Percentiles rank a stretch among this genome's conserved stretches.
phyloP scores from a whole-genome alignment of 2,888 invertebrate species.

The Epinotia brunnichana region DNA sequence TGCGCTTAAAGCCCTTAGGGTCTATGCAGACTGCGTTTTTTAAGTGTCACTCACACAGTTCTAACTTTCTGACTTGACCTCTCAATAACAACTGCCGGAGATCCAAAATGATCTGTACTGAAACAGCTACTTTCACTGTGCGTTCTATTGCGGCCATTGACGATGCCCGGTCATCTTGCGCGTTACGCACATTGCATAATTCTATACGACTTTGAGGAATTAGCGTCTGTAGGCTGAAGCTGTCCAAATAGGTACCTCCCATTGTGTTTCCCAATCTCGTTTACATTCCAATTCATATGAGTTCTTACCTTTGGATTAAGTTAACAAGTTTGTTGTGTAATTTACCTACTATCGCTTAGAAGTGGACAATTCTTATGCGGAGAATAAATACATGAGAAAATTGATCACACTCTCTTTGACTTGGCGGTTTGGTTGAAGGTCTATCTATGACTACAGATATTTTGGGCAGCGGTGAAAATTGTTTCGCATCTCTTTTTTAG shows the following conservation, averaged over 20 bases:
- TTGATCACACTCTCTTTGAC: no score
- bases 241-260: constrained; percentile 14
- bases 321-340: not conserved
- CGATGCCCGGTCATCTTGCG: constrained; percentile 33
- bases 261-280: constrained; percentile 7
- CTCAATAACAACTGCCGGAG: no score
- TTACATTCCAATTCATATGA: constrained; percentile 8
- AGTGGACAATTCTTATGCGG: no score
- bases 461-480: no score
- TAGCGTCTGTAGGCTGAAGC: constrained; percentile 27
- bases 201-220: constrained; percentile 27
- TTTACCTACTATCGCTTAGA: not conserved
- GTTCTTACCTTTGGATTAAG: not conserved
- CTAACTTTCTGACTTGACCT: no score
- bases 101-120: constrained; percentile 1
- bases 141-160: constrained; percentile 35
- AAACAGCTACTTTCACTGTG: not conserved
- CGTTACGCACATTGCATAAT: constrained; percentile 38
- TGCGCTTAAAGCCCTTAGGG: no score
- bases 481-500: no score
- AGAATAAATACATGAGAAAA: no score
- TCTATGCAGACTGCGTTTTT: no score
- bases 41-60: no score
- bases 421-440: no score
- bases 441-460: no score